Evolutionary conservation across 2,888 invertebrate species (phyloP).

Genomic region (Coenonympha arcania): DNA sequence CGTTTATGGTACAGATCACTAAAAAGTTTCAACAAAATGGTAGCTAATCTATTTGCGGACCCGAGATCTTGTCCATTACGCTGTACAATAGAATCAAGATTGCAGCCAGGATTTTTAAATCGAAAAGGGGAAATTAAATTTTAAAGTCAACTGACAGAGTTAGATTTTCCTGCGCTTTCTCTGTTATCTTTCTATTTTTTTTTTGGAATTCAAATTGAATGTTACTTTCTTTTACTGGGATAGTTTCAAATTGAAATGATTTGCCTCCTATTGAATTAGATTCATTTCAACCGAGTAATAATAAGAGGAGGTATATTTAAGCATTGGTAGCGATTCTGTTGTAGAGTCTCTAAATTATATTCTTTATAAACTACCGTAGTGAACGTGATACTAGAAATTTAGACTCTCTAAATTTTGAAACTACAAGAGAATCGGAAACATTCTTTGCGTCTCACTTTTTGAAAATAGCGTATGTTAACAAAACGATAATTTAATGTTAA

Average conservation of each 20-base stretch:
- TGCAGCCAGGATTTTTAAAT: slow-evolving; percentile 1
- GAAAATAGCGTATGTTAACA: too few relatives aligned
- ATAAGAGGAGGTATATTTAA: too few relatives aligned
- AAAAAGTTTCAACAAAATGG: not conserved
- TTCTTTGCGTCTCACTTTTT: too few relatives aligned
- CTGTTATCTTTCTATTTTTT: not conserved
- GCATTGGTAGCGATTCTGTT: too few relatives aligned
- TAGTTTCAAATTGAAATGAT: not conserved
- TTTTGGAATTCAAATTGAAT: slow-evolving; percentile 3
- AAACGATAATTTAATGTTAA: too few relatives aligned
- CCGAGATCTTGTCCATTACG: slow-evolving; percentile 2
- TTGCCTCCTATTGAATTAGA: not conserved
- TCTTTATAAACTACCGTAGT: too few relatives aligned
- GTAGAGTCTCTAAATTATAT: too few relatives aligned
- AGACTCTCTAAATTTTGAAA: too few relatives aligned
- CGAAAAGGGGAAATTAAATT: slow-evolving; percentile 11
- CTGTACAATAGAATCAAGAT: slow-evolving; percentile 5
- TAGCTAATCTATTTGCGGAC: slow-evolving; percentile 5
- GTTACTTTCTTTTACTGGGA: slow-evolving; percentile 1
- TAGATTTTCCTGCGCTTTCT: not conserved
- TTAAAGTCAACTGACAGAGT: slow-evolving; percentile 8
- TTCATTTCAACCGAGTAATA: too few relatives aligned
- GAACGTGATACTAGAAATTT: too few relatives aligned
- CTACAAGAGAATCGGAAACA: too few relatives aligned
- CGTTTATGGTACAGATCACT: too few relatives aligned